Conservation (phyloP, 2,113 vertebrate genomes). For the Jacana jacana region DNA sequence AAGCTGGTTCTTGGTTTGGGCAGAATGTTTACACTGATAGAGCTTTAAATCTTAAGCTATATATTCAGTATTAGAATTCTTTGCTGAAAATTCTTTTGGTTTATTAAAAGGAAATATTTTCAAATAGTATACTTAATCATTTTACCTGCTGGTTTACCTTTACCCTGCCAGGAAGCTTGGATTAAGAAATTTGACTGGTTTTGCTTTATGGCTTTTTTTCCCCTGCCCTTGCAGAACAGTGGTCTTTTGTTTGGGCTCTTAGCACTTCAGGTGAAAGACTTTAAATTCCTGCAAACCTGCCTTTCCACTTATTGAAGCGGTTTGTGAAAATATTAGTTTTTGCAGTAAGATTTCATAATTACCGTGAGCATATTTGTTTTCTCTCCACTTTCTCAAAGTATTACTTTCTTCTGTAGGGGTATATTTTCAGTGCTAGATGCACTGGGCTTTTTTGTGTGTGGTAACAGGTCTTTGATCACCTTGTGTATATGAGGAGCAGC, state of each 20-base stretch:
- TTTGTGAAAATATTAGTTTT: not conserved
- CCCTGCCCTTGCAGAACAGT: not conserved
- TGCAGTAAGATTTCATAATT: not conserved
- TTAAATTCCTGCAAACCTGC: constrained; percentile 22
- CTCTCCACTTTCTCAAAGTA: not conserved
- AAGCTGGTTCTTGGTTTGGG: not conserved
- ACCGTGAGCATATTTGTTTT: not conserved
- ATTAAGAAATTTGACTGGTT: constrained; percentile 5
- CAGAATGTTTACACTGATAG: not conserved
- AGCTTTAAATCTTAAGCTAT: not conserved
- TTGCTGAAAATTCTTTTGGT: not conserved
- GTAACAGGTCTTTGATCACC: not conserved
- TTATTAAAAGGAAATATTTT: constrained; percentile 10
- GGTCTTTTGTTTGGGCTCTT: constrained; percentile 6
- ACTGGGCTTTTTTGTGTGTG: not conserved
- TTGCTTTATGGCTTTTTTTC: not conserved
- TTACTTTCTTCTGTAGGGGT: not conserved
- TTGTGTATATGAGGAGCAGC: not conserved
- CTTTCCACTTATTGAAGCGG: not conserved
- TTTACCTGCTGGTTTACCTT: constrained; percentile 3
- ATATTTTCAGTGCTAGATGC: not conserved
- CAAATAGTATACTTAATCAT: not conserved
- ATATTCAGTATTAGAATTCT: not conserved
- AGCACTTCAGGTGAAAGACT: constrained; percentile 7
- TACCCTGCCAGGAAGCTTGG: not conserved